phyloP scores from a whole-genome alignment of 2,113 vertebrate genomes.

The Bos indicus region DNA sequence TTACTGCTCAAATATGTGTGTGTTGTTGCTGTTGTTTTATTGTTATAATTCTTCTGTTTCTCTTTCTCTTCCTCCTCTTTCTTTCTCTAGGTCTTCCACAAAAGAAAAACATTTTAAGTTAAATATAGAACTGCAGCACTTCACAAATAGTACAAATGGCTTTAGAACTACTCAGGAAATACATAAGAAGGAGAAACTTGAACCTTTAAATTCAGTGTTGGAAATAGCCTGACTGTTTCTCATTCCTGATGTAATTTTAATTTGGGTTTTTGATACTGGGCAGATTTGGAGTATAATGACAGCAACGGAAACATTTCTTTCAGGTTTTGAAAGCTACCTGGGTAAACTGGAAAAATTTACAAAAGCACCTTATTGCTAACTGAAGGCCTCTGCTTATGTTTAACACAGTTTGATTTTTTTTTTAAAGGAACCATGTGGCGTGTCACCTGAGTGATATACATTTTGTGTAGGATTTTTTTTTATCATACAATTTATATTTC shows the following conservation, averaged over 20 bases:
- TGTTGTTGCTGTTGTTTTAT: neutral
- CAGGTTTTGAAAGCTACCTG: neutral
- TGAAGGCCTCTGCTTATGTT: neutral
- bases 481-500: conserved; percentile 50
- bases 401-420: neutral
- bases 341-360: neutral
- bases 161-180: neutral
- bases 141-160: neutral
- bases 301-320: neutral
- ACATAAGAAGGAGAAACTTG: neutral
- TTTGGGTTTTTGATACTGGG: neutral
- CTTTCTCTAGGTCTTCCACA: neutral
- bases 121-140: neutral
- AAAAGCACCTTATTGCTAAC: accelerated
- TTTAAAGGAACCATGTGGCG: neutral
- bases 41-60: neutral
- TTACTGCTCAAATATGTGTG: neutral
- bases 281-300: neutral
- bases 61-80: neutral
- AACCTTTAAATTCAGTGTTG: neutral
- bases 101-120: neutral
- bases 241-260: neutral
- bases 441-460: neutral
- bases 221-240: neutral
- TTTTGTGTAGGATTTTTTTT: conserved; percentile 44